Base-by-base conservation (phyloP, 2,888 invertebrate genomes). In the Graphium colonna region DNA sequence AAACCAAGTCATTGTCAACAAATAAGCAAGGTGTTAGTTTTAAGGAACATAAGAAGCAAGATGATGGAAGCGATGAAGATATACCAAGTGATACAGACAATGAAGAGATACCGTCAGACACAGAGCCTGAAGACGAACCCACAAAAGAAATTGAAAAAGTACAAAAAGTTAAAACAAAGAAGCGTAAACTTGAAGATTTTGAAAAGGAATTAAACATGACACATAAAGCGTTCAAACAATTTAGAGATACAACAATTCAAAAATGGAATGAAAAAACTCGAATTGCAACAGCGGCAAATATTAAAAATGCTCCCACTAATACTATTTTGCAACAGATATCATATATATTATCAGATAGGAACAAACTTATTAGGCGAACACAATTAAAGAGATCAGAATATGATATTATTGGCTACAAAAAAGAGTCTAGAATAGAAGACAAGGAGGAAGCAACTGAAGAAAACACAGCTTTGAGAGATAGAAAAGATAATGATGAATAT, bases 251-350 rank as follows among this genome's bases (percentile, higher is more conserved):
- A 0, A 94, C 95, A 7, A 94, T 99, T 56, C 94, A 96, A 64
- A 97, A 97, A 77, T 98, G 98, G 98, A 95, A 97, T 80, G 97
- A 98, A 58, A 97, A 97, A 79, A 98, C 97, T 0, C 92, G 95
- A 61, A 80, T 96, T 28, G 90, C 94, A 0, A 90, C 92, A 9
- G 90, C 92, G n/a, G 91, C 92, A 5, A 92, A 91, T 65, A 86
- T 93, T 7, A 93, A 92, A 66, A 90, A 82, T 64, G 87, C 92
- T 59, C 92, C 87, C 64, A 91, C 87, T 46, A 94, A 84, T 77
- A 94, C 92, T 65, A 84, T 94, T 10, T 75, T 94, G 3, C 95
- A 94, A 67, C 96, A 98, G 84, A 96, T 98, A 63, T 94, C 97
- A 42, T 96, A 95, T 78, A 93, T 96, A 56, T 79, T 98, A 50